Evolutionary conservation across 1,140 invertebrate species (phyloP).

Genomic region (Pseudomyrmex flavicornis): DNA sequence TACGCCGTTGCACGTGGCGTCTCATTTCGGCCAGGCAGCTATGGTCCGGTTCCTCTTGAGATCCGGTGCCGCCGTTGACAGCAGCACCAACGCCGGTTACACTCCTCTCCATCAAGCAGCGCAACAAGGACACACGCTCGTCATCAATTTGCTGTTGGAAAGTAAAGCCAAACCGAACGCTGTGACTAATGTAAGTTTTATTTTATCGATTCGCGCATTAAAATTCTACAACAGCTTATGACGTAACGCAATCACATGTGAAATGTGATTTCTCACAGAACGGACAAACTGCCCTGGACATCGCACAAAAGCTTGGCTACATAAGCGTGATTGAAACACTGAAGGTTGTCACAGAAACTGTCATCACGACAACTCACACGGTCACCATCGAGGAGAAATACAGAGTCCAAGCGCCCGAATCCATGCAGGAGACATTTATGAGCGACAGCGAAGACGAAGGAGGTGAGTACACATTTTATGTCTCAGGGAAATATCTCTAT

Average conservation of each 20-base stretch:
- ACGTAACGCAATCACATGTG: not conserved
- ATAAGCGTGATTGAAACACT: conserved; percentile 99
- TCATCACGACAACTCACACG: conserved; percentile 89
- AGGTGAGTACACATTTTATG: conserved; percentile 87
- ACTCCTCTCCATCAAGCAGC: conserved; percentile 99
- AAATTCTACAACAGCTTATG: not conserved
- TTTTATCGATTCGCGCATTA: not conserved
- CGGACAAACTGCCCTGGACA: conserved; percentile 98
- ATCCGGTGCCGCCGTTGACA: conserved; percentile 90
- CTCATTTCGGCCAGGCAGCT: conserved; percentile 98
- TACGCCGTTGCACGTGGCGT: conserved; percentile 98
- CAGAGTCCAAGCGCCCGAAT: conserved; percentile 97
- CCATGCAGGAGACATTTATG: conserved; percentile 99
- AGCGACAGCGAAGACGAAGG: conserved; percentile 99
- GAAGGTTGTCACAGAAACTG: conserved; percentile 98
- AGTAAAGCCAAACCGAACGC: conserved; percentile 98
- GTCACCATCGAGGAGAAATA: conserved; percentile 96
- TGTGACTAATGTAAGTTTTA: conserved; percentile 93
- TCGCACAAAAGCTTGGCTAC: conserved; percentile 98
- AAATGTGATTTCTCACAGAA: conserved; percentile 88
- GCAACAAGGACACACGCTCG: conserved; percentile 98
- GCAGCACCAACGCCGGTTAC: conserved; percentile 93
- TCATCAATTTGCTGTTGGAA: conserved; percentile 97
- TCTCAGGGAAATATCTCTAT: not conserved
- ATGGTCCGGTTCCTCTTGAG: conserved; percentile 97